These are phyloP conservation scores for Cyanistes caeruleus DNA, from an alignment of 2,113 vertebrate species.

Conservation along the genomic window DNA sequence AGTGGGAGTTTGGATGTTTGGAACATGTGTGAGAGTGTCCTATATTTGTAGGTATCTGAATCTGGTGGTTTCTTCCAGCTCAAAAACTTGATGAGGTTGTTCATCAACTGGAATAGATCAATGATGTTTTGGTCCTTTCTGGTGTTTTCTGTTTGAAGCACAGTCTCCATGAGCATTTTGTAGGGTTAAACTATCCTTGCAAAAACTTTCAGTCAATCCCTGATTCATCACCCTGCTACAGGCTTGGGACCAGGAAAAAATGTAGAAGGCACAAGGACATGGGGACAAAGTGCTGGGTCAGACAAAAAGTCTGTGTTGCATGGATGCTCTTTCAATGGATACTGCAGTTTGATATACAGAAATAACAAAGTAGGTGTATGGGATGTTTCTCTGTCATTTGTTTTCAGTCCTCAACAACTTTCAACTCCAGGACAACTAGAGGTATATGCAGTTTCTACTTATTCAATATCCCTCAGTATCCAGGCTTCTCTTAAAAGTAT, in stretches of 20 bases:
- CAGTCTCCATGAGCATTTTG: background rate
- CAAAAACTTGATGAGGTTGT: background rate
- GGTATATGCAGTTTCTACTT: background rate
- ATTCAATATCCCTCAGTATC: background rate
- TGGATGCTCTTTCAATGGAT: background rate
- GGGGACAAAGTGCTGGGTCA: background rate
- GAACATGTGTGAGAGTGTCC: rapidly evolving
- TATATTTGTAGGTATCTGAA: background rate
- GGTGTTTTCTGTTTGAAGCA: background rate
- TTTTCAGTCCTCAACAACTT: background rate
- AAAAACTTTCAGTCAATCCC: background rate
- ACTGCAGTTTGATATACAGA: background rate
- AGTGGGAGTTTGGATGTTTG: background rate
- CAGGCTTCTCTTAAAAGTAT: background rate
- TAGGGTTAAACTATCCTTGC: background rate
- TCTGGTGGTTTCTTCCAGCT: background rate
- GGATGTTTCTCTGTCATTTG: background rate
- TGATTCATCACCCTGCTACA: background rate
- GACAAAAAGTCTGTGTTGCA: background rate
- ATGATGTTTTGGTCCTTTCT: background rate
- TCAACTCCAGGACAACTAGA: background rate
- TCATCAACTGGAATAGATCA: background rate
- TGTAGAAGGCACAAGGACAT: background rate
- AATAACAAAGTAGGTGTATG: background rate
- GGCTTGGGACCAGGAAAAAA: background rate